Evolutionary conservation across 2,113 vertebrate genomes (phyloP).

Genomic region (Strix uralensis): DNA sequence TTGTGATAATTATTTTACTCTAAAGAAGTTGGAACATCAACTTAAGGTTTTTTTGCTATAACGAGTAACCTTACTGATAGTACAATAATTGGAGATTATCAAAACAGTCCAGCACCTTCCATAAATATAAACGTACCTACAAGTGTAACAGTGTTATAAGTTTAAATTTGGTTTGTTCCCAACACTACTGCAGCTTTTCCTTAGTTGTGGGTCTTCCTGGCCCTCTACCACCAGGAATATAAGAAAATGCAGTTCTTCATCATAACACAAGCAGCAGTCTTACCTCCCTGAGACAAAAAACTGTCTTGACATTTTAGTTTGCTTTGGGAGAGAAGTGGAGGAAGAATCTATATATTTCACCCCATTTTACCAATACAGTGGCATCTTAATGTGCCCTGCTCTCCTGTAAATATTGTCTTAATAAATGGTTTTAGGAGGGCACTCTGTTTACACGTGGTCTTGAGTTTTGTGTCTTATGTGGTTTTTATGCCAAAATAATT

Average conservation of each 20-base stretch:
- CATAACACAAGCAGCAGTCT: background rate
- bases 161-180: background rate
- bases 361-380: background rate
- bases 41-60: background rate
- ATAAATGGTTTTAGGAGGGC: background rate
- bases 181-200: background rate
- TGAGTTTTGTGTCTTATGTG: rapidly evolving
- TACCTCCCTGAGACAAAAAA: background rate
- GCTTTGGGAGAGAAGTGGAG: background rate
- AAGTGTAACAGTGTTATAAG: background rate
- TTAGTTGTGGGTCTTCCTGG: background rate
- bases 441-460: background rate
- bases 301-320: background rate
- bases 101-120: background rate
- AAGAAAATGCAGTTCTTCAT: background rate
- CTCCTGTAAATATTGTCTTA: background rate
- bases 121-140: background rate
- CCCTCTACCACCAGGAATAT: background rate
- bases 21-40: background rate
- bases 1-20: background rate
- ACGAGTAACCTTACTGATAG: background rate
- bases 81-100: background rate
- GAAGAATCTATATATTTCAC: background rate
- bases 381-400: background rate
- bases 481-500: background rate